Evolutionary conservation across 2,888 invertebrate genomes (phyloP), one percentile per base, ranked within the genome.

Genomic region (Diarsia dahlii): DNA sequence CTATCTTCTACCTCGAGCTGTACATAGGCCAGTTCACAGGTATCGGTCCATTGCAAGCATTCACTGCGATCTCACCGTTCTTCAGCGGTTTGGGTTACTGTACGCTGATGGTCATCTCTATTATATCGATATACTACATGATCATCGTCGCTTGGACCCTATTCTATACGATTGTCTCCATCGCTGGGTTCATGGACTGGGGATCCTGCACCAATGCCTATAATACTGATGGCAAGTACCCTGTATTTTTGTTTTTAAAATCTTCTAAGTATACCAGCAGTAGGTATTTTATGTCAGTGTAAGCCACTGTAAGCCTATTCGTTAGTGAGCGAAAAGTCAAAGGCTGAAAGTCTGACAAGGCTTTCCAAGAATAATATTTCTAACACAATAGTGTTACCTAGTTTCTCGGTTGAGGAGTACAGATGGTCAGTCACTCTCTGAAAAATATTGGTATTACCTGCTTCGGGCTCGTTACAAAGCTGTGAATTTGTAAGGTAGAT

Each of bases 11-110:
- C 89, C 94, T 98, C 92, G 98, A 99, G 91, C 94, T 98, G 54
- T 97, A 98, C 63, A 94, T 98, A 34, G 99, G 98, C 3, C 98
- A 99, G 91, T 99, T 97, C 91, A 97, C 98, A 1, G 98, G 98
- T 4, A 91, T 98, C 0, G 98, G 98, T 0, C 98, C 98, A 0
- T 93, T 97, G 62, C 94, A 97, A 84, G 97, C 97, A 0, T 98
- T 97, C 89, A 92, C 93, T 58, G 93, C 97, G 5, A 97, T 98
- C 88, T 97, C 97, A 0, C 98, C 98, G 0, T 97, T 95, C 88
- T 97, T 97, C 90, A 95, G 94, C 87, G 97, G 97, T 1, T 93
- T 98, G 2, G 98, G 98, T 1, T 97, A 97, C 89, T 97, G 97
- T 84, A 98, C 98, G 0, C 94, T 98, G 81, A 97, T 98, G 56